phyloP scores from a whole-genome alignment of 2,113 vertebrate genomes.

The Hippopotamus amphibius region DNA sequence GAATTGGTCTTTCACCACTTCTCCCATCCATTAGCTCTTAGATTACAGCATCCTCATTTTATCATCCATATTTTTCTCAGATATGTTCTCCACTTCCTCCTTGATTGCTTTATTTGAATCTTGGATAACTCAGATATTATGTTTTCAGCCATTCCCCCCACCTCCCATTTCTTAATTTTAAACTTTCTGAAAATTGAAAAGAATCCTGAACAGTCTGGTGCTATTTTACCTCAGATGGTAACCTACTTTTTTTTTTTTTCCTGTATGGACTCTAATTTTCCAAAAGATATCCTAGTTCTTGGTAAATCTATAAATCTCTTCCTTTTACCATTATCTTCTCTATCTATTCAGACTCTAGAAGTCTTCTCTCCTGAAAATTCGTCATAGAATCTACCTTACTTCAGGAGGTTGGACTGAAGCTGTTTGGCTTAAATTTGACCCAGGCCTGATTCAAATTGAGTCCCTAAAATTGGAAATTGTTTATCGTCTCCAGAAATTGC shows the following conservation, averaged over 20 bases:
- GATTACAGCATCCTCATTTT: not conserved
- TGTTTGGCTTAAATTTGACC: not conserved
- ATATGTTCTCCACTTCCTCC: not conserved
- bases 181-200: constrained; percentile 56
- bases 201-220: constrained; percentile 43
- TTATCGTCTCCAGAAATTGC: not conserved
- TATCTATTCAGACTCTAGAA: constrained; percentile 18
- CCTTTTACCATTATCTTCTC: constrained; percentile 11
- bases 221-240: constrained; percentile 56
- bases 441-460: not conserved
- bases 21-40: constrained; percentile 13
- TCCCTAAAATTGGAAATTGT: not conserved
- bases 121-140: not conserved
- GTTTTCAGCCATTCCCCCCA: not conserved
- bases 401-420: not conserved
- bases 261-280: not conserved
- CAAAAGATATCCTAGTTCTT: constrained; percentile 40
- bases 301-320: constrained; percentile 14
- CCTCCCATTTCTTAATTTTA: constrained; percentile 31
- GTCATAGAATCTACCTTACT: not conserved
- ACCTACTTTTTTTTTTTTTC: constrained; percentile 57
- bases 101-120: constrained; percentile 1
- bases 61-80: not conserved
- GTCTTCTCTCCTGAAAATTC: constrained; percentile 43
- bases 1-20: not conserved